Evolutionary conservation across 2,797 vertebrate species (phyloP).

Genomic region (Menidia menidia): DNA sequence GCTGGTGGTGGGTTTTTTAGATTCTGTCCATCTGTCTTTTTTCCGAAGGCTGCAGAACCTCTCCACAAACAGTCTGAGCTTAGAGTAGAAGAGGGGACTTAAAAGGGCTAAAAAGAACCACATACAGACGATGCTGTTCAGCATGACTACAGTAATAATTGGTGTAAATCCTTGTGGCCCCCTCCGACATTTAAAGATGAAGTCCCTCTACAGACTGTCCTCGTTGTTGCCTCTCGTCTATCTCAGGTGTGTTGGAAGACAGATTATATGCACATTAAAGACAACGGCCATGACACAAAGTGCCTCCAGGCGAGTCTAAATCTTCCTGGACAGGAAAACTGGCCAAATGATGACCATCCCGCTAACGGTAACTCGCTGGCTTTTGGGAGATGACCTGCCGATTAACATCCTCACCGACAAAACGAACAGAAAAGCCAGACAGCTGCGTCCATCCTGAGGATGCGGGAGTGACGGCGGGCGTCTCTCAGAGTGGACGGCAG

Average conservation of each 20-base stretch:
- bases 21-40: slow-evolving; percentile 71
- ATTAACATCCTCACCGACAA: slow-evolving; percentile 18
- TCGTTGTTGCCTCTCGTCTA: slow-evolving; percentile 68
- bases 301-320: slow-evolving; percentile 76
- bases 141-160: slow-evolving; percentile 76
- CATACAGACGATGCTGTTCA: slow-evolving; percentile 60
- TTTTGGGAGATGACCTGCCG: slow-evolving; percentile 22
- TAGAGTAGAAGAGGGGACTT: slow-evolving; percentile 77
- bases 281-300: slow-evolving; percentile 83
- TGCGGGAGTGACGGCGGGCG: slow-evolving; percentile 5
- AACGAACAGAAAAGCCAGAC: slow-evolving; percentile 4
- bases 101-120: slow-evolving; percentile 86
- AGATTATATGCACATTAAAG: slow-evolving; percentile 75
- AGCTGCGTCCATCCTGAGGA: not conserved
- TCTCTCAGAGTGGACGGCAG: slow-evolving; percentile 26
- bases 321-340: slow-evolving; percentile 72
- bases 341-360: slow-evolving; percentile 70
- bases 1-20: slow-evolving; percentile 80
- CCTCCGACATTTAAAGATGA: slow-evolving; percentile 49
- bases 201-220: slow-evolving; percentile 56
- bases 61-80: slow-evolving; percentile 41
- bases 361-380: slow-evolving; percentile 55
- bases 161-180: slow-evolving; percentile 69
- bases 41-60: slow-evolving; percentile 74
- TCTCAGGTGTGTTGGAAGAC: slow-evolving; percentile 81